Percentiles rank a stretch among this genome's conserved stretches.
Evolutionary conservation across 2,888 invertebrate species (phyloP).

Genomic region (Caenorhabditis sp.): DNA sequence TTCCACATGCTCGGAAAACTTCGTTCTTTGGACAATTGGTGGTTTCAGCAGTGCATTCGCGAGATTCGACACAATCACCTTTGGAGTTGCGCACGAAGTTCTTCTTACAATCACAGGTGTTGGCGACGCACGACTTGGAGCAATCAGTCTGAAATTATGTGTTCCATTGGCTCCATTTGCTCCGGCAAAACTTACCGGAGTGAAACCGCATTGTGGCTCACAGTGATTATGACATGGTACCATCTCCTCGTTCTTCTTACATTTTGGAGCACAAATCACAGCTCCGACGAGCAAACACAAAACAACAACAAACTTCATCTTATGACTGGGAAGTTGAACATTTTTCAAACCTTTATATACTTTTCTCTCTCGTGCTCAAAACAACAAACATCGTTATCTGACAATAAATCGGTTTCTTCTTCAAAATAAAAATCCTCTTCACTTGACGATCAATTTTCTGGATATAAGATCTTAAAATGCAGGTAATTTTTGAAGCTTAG

Average conservation of each 20-base stretch:
- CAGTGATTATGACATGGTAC: conserved; percentile 29
- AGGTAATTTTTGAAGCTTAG: too few species aligned
- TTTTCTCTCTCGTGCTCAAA: background rate
- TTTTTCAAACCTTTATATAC: background rate
- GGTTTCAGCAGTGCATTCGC: background rate
- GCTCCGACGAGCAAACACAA: background rate
- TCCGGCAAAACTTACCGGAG: conserved; percentile 9
- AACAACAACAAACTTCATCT: background rate
- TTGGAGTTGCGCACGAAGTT: conserved; percentile 23
- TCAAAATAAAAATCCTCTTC: too few species aligned
- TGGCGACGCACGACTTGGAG: conserved; percentile 23
- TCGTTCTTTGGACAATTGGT: conserved; percentile 23
- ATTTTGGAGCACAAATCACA: conserved; percentile 1
- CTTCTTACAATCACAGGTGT: conserved; percentile 29
- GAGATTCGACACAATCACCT: conserved; percentile 10
- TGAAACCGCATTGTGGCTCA: conserved; percentile 37
- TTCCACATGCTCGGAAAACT: conserved; percentile 22
- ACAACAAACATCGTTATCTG: background rate
- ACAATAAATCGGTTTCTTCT: background rate
- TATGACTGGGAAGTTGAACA: background rate
- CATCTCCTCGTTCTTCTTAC: conserved; percentile 23
- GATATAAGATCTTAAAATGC: too few species aligned
- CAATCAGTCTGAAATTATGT: conserved; percentile 17
- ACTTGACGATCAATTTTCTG: too few species aligned
- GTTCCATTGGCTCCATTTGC: background rate